Base-by-base conservation (phyloP, 2,888 invertebrate genomes). In the Tanypteryx hageni region DNA sequence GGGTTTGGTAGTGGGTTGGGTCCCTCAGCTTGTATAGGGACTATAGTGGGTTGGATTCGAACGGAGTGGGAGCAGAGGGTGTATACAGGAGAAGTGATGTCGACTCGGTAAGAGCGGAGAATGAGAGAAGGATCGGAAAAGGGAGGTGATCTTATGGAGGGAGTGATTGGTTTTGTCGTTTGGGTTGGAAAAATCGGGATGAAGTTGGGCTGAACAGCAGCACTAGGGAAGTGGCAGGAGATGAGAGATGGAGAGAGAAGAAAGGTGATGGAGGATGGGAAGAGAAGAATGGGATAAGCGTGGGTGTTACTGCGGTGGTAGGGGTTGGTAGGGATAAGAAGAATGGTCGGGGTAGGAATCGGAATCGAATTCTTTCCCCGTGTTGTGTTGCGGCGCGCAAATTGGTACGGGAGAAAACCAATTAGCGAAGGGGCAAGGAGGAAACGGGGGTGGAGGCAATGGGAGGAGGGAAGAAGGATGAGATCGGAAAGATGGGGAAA, bases 361-460 rank as follows among this genome's bases (percentile, higher is more conserved):
- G 59, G 85, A 85, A 85, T 59, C 61, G 86, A 86, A 86, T 61
- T 59, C 61, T 61, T 22, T 59, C 14, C 58, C 58, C 58, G 86
- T 86, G 59, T 86, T 86, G 27, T 61, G 59, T 61, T 61, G 61
- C 86, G 86, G 86, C 61, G 86, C 86, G 61, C 86, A 31, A 86
- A 61, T 86, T 61, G 59, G 27, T 22, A 31, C 27, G 58, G 58
- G 59, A 59, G 61, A 61, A 86, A 86, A 86, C 86, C 86, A 86
- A 86, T 86, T 86, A 61, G 86, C 57, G 61, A 76, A 76, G 61
- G 59, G 61, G 86, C 16, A 68, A 59, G 59, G 14, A 14, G 59
- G 27, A 0, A 58, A n/a, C 56, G 9, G 22, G n/a, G n/a, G 13
- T 0, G n/a, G 84, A n/a, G 85, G 27, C 22, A 22, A 22, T 0